Evolutionary conservation across 2,888 invertebrate genomes (phyloP), one percentile per base, ranked within the genome.

Genomic region (Meandrusa payeni): DNA sequence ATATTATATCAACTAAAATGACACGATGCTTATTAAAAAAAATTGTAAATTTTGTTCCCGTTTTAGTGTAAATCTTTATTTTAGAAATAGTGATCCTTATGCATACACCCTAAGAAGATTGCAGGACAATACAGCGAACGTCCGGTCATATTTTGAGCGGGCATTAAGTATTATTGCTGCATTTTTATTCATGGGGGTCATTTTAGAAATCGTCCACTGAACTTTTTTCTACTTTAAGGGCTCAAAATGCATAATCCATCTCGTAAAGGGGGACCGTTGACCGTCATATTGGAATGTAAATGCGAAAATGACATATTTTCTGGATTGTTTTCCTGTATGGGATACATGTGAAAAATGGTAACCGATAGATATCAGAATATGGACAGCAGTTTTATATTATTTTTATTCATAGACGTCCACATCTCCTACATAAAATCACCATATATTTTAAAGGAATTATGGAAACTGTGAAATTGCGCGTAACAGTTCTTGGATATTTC

Each of bases 111-210:
- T 41, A 13, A 41, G n/a, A n/a, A n/a, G 7, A 64, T 65, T 63
- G 64, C 56, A 60, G 60, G 59, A 39, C 23, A 13, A 2, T 57
- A 54, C 57, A 61, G 65, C 73, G 74, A 73, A 77, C 80, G 80
- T 80, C 75, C 73, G 69, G 69, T 66, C 63, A 74, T 75, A 78
- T 76, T 76, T 76, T 59, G 72, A 69, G 70, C 68, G 67, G 32
- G 74, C 67, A 79, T 80, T 81, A 76, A 71, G 76, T 78, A 65
- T 76, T 78, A 82, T 82, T 61, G 69, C 74, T 74, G 69, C 75
- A 78, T 83, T 82, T 76, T 78, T 85, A 85, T 86, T 83, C 85
- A 82, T 82, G 65, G 76, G n/a, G 69, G 75, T 76, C 72, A 80
- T 83, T 80, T 76, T 69, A 62, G 64, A 77, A 76, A 80, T 79